phyloP scores from a whole-genome alignment of 2,888 invertebrate species.

The Carcina quercana region DNA sequence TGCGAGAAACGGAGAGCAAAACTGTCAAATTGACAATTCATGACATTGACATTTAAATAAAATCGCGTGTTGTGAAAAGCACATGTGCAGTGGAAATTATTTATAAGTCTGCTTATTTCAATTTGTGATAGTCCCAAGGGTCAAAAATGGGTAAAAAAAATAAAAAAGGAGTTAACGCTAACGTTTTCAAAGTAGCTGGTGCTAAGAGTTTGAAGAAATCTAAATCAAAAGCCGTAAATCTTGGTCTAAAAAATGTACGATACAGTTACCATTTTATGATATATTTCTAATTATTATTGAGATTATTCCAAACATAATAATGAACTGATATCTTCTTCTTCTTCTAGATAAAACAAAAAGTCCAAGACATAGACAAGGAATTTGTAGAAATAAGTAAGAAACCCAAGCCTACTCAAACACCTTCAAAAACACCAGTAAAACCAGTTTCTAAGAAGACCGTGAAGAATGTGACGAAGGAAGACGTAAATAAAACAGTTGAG shows the following conservation, averaged over 20 bases:
- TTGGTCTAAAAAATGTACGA: conserved; percentile 62
- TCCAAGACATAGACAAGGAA: conserved; percentile 57
- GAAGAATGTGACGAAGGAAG: conserved; percentile 47
- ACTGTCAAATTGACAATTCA: too few relatives aligned
- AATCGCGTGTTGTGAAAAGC: too few relatives aligned
- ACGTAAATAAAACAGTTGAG: conserved; percentile 44
- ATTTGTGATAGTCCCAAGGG: too few relatives aligned
- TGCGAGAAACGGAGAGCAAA: too few relatives aligned
- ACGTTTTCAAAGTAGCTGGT: conserved; percentile 64
- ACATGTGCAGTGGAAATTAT: too few relatives aligned
- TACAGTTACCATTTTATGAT: background rate
- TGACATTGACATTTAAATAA: too few relatives aligned
- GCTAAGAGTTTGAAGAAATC: conserved; percentile 66
- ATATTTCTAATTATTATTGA: background rate
- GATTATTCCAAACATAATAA: background rate
- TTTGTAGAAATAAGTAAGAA: conserved; percentile 51
- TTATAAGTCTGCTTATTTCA: too few relatives aligned
- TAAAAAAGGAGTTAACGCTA: conserved; percentile 50
- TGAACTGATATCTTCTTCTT: conserved; percentile 4
- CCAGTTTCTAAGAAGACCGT: conserved; percentile 29
- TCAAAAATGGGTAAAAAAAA: conserved; percentile 58
- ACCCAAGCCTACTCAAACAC: conserved; percentile 24
- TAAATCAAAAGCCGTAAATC: conserved; percentile 58
- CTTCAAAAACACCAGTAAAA: conserved; percentile 21
- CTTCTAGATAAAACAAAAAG: conserved; percentile 59